Conservation (phyloP, 2,797 vertebrate species). For the Poecilia wingei region DNA sequence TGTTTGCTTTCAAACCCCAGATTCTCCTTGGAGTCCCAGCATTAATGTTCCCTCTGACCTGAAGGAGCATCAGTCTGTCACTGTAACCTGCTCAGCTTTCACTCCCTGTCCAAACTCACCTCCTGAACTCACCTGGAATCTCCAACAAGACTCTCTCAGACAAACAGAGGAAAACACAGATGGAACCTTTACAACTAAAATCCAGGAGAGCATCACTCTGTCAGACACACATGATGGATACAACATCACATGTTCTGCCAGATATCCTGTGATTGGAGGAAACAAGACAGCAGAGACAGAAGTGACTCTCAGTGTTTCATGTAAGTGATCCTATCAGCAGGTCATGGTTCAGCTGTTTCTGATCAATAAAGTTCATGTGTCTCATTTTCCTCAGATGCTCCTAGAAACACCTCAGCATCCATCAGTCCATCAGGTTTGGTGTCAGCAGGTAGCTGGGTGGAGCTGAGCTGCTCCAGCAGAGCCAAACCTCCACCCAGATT, state of each 20-base stretch:
- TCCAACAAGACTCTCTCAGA: background rate
- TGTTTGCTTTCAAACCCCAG: background rate
- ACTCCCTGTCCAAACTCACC: slow-evolving; percentile 57
- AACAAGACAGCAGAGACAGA: background rate
- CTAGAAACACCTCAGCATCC: background rate
- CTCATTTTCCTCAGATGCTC: background rate
- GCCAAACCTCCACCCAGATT: background rate
- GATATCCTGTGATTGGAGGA: slow-evolving; percentile 33
- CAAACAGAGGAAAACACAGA: background rate
- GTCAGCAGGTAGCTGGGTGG: background rate
- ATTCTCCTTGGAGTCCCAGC: background rate
- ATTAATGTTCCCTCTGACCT: slow-evolving; percentile 10
- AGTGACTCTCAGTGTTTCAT: background rate
- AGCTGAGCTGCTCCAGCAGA: background rate
- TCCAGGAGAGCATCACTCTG: slow-evolving; percentile 40
- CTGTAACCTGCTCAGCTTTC: slow-evolving; percentile 56
- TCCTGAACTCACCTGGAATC: slow-evolving; percentile 36
- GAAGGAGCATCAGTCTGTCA: slow-evolving; percentile 30
- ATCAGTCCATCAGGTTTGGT: background rate
- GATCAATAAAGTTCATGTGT: background rate
- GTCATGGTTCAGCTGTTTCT: background rate
- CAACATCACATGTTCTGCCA: slow-evolving; percentile 49
- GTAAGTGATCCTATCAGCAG: background rate
- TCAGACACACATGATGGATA: slow-evolving; percentile 40
- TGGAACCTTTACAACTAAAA: slow-evolving; percentile 38